These are phyloP conservation scores for Lates japonicus DNA, from an alignment of 2,797 vertebrate species.

Conservation along the genomic window DNA sequence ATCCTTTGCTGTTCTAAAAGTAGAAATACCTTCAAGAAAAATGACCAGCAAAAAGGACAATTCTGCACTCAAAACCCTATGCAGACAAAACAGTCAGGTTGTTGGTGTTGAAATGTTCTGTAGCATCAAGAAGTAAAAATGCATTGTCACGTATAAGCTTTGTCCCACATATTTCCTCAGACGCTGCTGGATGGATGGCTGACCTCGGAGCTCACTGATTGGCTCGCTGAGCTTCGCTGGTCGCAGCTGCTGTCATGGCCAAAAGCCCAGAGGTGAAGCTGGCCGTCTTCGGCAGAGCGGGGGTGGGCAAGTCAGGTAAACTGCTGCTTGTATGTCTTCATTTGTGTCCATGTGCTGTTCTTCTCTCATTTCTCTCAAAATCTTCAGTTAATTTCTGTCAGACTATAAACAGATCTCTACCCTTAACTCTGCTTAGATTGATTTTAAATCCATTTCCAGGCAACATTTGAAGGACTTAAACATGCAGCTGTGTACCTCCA, in stretches of 20 bases:
- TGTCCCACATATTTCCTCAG: conserved; percentile 61
- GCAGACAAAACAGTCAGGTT: not conserved
- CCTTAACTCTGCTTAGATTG: not conserved
- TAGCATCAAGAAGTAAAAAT: not conserved
- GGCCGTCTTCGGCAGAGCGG: conserved; percentile 95
- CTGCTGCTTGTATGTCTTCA: not conserved
- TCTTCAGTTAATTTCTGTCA: not conserved
- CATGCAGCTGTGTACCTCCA: not conserved
- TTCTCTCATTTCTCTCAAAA: not conserved
- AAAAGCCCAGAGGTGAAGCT: conserved; percentile 97
- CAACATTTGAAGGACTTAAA: not conserved
- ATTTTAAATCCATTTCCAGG: not conserved
- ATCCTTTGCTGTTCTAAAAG: conserved; percentile 2
- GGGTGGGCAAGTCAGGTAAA: conserved; percentile 97
- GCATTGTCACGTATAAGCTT: not conserved
- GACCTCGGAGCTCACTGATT: conserved; percentile 69
- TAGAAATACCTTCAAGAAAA: not conserved
- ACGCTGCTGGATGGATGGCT: conserved; percentile 73
- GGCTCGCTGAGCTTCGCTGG: conserved; percentile 58
- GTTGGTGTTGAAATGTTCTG: not conserved
- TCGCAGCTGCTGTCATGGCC: conserved; percentile 88
- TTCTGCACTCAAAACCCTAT: not conserved
- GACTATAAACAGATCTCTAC: not conserved
- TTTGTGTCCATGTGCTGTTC: not conserved
- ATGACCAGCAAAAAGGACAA: not conserved